Conservation (phyloP, 2,888 invertebrate genomes). For the Dryadula phaetusa region DNA sequence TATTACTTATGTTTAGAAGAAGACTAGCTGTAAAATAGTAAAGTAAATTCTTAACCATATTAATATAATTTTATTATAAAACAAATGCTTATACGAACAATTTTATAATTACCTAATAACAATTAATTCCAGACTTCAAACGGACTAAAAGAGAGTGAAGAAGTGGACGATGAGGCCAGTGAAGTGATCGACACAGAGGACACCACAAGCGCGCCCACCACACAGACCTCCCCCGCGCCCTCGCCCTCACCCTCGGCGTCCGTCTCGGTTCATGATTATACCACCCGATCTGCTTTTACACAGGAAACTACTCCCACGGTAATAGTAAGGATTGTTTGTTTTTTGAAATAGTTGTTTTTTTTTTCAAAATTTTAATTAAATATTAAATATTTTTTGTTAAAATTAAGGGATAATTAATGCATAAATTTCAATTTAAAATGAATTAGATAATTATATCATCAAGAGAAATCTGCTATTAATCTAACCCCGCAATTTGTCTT, state of each 20-base stretch:
- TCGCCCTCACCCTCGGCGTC: constrained; percentile 59
- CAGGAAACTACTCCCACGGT: constrained; percentile 75
- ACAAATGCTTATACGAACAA: too few species aligned
- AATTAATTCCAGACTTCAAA: constrained; percentile 66
- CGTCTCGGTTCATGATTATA: constrained; percentile 63
- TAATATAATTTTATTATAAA: too few species aligned
- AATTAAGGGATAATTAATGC: too few species aligned
- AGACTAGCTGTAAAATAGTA: too few species aligned
- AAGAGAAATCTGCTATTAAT: too few species aligned
- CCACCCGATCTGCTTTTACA: constrained; percentile 65
- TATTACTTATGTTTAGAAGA: too few species aligned
- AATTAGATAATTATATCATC: too few species aligned
- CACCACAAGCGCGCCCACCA: constrained; percentile 55
- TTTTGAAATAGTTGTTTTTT: neutral
- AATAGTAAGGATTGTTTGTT: neutral
- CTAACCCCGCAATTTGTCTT: too few species aligned
- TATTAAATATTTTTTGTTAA: too few species aligned
- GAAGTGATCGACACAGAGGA: constrained; percentile 66
- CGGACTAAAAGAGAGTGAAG: constrained; percentile 75
- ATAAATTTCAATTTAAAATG: too few species aligned
- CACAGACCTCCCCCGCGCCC: constrained; percentile 55
- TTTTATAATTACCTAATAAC: neutral
- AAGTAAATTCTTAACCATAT: too few species aligned
- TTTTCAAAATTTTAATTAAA: too few species aligned
- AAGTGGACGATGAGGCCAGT: constrained; percentile 73